Percentiles rank a stretch among this genome's conserved stretches.
phyloP scores from a whole-genome alignment of 64 coral and sea anemone species.

The Platygyra sinensis region DNA sequence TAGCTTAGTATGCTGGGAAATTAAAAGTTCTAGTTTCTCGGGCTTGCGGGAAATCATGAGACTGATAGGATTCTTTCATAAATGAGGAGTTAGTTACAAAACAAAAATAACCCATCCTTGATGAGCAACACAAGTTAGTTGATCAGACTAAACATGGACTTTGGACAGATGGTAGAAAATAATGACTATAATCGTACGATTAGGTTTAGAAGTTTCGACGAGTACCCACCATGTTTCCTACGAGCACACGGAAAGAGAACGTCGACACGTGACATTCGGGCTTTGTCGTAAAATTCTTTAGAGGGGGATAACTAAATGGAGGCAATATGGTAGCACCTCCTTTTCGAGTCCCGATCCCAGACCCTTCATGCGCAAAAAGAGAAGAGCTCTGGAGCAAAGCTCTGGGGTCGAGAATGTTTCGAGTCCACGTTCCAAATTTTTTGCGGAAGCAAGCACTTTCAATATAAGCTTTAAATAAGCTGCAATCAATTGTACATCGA shows the following conservation, averaged over 20 bases:
- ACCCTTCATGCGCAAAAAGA: too few relatives aligned
- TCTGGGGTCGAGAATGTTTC: too few relatives aligned
- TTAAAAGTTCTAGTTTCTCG: too few relatives aligned
- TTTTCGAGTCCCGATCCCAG: not conserved
- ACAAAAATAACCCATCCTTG: not conserved
- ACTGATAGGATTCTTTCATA: not conserved
- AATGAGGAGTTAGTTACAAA: not conserved
- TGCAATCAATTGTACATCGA: not conserved
- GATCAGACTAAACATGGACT: not conserved
- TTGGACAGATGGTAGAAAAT: not conserved
- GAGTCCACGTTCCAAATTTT: not conserved
- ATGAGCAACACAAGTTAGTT: not conserved
- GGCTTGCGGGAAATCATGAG: not conserved
- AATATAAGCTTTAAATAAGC: not conserved
- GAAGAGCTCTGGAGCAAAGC: too few relatives aligned
- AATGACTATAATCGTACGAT: not conserved
- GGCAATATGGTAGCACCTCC: not conserved
- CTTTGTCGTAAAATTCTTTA: not conserved
- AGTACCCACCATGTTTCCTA: slow-evolving; percentile 40
- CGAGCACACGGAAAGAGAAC: slow-evolving; percentile 22
- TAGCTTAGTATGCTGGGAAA: too few relatives aligned
- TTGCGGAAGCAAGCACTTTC: not conserved
- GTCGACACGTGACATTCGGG: not conserved
- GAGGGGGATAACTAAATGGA: slow-evolving; percentile 28
- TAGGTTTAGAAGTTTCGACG: too few relatives aligned